These are phyloP conservation scores for Eidolon dupreanum DNA, from an alignment of 2,797 vertebrate species.

Conservation along the genomic window DNA sequence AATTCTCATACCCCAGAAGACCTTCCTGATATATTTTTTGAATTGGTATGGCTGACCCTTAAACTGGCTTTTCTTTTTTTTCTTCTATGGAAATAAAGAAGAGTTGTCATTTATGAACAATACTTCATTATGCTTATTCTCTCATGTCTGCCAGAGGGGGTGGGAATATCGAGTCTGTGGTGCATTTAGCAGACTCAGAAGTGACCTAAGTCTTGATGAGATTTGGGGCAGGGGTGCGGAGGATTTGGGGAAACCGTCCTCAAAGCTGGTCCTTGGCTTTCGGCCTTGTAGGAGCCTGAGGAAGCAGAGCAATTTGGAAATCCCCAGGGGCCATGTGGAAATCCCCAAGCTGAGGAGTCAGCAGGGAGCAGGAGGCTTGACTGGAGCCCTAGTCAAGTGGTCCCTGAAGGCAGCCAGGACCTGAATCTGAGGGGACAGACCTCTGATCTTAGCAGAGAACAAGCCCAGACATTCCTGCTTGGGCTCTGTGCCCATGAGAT, in stretches of 20 bases:
- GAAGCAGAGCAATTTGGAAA: conserved; percentile 70
- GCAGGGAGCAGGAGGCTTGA: background rate
- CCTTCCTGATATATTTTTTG: conserved; percentile 16
- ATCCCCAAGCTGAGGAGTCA: conserved; percentile 41
- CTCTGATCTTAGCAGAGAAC: background rate
- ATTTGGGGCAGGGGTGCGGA: background rate
- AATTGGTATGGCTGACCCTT: conserved; percentile 44
- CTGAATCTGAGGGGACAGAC: background rate
- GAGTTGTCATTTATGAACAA: conserved; percentile 62
- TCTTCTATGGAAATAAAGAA: conserved; percentile 54
- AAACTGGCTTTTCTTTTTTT: conserved; percentile 49
- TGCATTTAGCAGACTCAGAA: conserved; percentile 1
- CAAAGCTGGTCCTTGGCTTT: conserved; percentile 41
- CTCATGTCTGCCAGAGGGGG: conserved; percentile 23
- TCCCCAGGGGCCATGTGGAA: conserved; percentile 58
- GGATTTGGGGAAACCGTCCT: conserved; percentile 16
- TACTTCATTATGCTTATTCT: conserved; percentile 57
- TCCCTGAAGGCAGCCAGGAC: background rate
- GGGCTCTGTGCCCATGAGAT: background rate
- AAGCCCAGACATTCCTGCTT: background rate
- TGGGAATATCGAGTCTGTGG: background rate
- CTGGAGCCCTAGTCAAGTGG: background rate
- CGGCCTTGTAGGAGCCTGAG: conserved; percentile 1
- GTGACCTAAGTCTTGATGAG: conserved; percentile 7
- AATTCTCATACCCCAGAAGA: background rate